Conservation (phyloP, 1,140 invertebrate species). For the Prorops nasuta region DNA sequence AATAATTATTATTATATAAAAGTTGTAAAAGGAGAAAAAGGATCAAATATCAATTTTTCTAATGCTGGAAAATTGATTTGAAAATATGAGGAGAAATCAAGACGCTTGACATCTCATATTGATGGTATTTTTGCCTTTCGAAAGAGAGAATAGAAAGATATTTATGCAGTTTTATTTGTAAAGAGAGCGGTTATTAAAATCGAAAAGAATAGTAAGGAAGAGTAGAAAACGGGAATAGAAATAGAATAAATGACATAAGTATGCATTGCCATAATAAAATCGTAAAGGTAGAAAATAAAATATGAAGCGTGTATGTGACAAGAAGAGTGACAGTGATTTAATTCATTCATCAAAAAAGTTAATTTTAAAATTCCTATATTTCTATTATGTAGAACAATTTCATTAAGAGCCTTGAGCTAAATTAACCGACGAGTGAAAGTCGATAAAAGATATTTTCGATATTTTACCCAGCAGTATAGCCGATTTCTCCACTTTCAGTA, state of each 20-base stretch:
- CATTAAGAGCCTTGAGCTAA: slow-evolving; percentile 28
- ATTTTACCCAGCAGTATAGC: no score
- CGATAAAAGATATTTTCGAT: no score
- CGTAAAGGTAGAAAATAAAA: neutral
- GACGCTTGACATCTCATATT: no score
- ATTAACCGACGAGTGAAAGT: slow-evolving; percentile 6
- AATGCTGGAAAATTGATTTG: no score
- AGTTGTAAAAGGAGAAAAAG: no score
- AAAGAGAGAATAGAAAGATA: no score
- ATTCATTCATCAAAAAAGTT: neutral
- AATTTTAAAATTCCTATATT: neutral
- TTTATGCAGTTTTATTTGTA: no score
- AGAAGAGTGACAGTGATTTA: neutral
- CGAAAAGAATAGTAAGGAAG: slow-evolving; percentile 12
- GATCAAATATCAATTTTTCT: no score
- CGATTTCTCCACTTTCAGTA: slow-evolving; percentile 2
- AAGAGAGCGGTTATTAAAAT: no score
- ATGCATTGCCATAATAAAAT: neutral
- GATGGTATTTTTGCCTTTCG: no score
- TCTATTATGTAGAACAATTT: slow-evolving; percentile 17
- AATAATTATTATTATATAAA: no score
- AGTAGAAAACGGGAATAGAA: neutral
- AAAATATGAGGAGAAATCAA: no score
- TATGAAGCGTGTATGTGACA: neutral
- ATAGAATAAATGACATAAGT: neutral